phyloP scores from a whole-genome alignment of 2,797 vertebrate genomes.

The Oryzias sinensis region DNA sequence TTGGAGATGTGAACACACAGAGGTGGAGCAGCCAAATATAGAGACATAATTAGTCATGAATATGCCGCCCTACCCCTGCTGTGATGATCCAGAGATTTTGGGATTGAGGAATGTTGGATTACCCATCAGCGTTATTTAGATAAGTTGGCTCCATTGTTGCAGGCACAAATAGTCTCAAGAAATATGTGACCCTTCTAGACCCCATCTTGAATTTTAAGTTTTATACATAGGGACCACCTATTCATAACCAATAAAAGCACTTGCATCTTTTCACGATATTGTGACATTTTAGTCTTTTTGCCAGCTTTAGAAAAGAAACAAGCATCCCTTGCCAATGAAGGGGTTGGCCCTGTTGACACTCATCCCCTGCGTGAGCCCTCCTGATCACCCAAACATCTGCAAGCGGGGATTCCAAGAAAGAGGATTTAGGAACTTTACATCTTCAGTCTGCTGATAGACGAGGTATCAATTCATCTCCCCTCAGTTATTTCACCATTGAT shows the following conservation, averaged over 20 bases:
- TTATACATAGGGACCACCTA: conserved; percentile 62
- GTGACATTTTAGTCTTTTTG: conserved; percentile 60
- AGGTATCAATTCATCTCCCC: conserved; percentile 45
- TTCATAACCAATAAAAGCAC: conserved; percentile 67
- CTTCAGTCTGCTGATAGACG: conserved; percentile 44
- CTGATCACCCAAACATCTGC: conserved; percentile 56
- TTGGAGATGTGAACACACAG: conserved; percentile 63
- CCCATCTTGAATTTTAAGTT: conserved; percentile 62
- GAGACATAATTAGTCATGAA: conserved; percentile 78
- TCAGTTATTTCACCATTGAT: conserved; percentile 38
- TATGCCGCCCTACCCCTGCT: conserved; percentile 68
- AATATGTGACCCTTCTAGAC: conserved; percentile 63
- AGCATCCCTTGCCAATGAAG: conserved; percentile 62
- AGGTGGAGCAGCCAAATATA: conserved; percentile 67
- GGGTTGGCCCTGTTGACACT: conserved; percentile 73
- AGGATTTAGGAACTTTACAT: conserved; percentile 56
- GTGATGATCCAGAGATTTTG: conserved; percentile 75
- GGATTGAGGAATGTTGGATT: conserved; percentile 75
- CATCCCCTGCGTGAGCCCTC: conserved; percentile 60
- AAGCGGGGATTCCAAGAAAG: conserved; percentile 48
- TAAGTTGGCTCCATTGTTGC: conserved; percentile 68
- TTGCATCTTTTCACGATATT: conserved; percentile 63
- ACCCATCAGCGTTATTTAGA: conserved; percentile 69
- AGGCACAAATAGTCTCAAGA: conserved; percentile 46
- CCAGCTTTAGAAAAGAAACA: conserved; percentile 67